A percentile compares a stretch with the other conserved stretches of the same genome.
Conservation (phyloP, 2,113 vertebrate genomes). For the Gopherus flavomarginatus region DNA sequence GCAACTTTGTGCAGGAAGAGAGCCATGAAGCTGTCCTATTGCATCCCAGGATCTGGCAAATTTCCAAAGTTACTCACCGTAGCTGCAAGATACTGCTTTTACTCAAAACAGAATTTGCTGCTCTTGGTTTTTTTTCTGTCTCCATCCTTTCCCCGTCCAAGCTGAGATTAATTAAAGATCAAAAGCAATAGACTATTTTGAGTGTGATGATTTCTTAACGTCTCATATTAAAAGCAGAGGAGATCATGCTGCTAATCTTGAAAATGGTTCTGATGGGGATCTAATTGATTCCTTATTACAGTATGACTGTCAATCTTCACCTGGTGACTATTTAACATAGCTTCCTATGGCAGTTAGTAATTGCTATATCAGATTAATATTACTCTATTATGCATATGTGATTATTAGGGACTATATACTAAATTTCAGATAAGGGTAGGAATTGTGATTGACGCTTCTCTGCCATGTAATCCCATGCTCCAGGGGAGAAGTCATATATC, state of each 20-base stretch:
- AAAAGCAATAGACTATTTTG: conserved; percentile 48
- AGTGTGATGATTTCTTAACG: conserved; percentile 23
- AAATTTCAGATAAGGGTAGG: background rate
- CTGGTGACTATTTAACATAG: conserved; percentile 14
- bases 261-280: conserved; percentile 21
- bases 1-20: background rate
- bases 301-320: conserved; percentile 26
- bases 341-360: background rate
- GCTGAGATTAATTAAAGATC: conserved; percentile 53
- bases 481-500: background rate
- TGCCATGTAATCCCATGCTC: background rate
- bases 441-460: background rate
- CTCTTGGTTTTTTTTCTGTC: conserved; percentile 5
- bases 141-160: background rate
- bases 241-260: background rate
- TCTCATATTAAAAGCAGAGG: conserved; percentile 21
- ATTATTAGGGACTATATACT: background rate
- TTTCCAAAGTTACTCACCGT: background rate
- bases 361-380: background rate
- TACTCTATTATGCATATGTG: background rate
- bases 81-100: background rate
- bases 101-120: background rate
- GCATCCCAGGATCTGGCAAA: background rate
- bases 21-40: background rate
- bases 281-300: background rate